These are phyloP conservation scores for Plectropomus leopardus DNA, from an alignment of 2,113 vertebrate genomes.

Conservation along the genomic window DNA sequence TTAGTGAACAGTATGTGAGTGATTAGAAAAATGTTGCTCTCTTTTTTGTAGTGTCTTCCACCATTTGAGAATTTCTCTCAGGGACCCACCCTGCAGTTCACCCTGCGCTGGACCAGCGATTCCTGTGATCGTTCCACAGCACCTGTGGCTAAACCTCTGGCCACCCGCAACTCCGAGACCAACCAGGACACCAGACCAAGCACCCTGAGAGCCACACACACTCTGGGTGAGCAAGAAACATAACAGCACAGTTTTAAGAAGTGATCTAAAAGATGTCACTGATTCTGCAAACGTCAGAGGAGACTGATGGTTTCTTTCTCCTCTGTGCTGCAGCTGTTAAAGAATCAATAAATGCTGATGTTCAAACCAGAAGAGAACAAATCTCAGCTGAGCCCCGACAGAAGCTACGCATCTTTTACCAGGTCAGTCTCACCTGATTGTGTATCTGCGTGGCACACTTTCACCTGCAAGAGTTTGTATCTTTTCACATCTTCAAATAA, in stretches of 20 bases:
- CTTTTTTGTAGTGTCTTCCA: slow-evolving; percentile 88
- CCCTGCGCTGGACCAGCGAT: slow-evolving; percentile 95
- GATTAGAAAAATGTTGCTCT: background rate
- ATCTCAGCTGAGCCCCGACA: slow-evolving; percentile 90
- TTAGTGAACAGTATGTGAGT: no score
- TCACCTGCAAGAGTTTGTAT: background rate
- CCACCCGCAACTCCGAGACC: slow-evolving; percentile 95
- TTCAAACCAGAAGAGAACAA: slow-evolving; percentile 92
- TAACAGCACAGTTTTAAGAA: no score
- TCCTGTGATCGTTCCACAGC: slow-evolving; percentile 90
- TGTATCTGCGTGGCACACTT: no score
- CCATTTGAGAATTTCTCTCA: slow-evolving; percentile 99
- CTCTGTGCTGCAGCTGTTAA: slow-evolving; percentile 88
- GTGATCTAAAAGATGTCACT: no score
- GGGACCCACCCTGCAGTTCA: slow-evolving; percentile 98
- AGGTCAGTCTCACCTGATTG: slow-evolving; percentile 79
- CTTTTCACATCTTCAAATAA: no score
- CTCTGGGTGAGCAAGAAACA: slow-evolving; percentile 86
- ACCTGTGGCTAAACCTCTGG: slow-evolving; percentile 94
- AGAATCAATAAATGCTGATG: slow-evolving; percentile 89
- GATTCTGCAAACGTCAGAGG: no score
- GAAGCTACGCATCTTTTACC: slow-evolving; percentile 97
- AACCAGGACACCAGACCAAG: slow-evolving; percentile 89
- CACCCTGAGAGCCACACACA: slow-evolving; percentile 87
- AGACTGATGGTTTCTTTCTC: background rate